Percentiles rank a stretch among this genome's conserved stretches.
These are phyloP conservation scores for Ophion ventricosus DNA, from an alignment of 2,888 invertebrate genomes.

Conservation along the genomic window DNA sequence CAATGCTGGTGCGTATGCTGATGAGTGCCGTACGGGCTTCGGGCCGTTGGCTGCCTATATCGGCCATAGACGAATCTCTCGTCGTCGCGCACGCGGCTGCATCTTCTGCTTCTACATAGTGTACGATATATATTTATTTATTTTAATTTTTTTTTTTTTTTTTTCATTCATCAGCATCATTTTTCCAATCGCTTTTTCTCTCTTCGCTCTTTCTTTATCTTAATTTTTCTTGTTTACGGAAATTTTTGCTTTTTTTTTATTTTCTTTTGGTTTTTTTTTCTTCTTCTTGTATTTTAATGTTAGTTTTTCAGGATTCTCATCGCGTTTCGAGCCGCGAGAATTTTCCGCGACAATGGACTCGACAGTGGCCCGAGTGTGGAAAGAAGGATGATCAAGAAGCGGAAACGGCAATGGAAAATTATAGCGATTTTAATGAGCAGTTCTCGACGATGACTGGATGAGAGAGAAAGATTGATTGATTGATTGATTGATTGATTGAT, in stretches of 20 bases:
- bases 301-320: no score
- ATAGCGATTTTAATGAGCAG: slow-evolving; percentile 45
- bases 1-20: slow-evolving; percentile 86
- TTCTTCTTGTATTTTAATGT: slow-evolving; percentile 4
- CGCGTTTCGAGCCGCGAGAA: neutral
- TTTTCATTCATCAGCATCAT: slow-evolving; percentile 54
- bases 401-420: slow-evolving; percentile 1
- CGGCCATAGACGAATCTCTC: slow-evolving; percentile 89
- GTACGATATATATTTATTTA: slow-evolving; percentile 53
- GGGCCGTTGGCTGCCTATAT: slow-evolving; percentile 87
- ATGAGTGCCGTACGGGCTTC: slow-evolving; percentile 82
- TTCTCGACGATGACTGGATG: slow-evolving; percentile 48
- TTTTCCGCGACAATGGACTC: neutral
- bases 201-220: neutral
- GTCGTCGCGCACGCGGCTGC: slow-evolving; percentile 87
- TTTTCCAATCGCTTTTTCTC: neutral
- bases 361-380: neutral
- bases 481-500: neutral
- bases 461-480: neutral
- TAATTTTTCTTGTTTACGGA: neutral
- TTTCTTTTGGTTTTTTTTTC: neutral
- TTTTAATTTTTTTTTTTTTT: no score
- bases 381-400: neutral
- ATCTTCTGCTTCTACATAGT: slow-evolving; percentile 85
- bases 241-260: slow-evolving; percentile 8